Percentiles rank a stretch among this genome's conserved stretches.
Evolutionary conservation across 2,888 invertebrate genomes (phyloP).

Genomic region (Stenoptilia bipunctidactyla): DNA sequence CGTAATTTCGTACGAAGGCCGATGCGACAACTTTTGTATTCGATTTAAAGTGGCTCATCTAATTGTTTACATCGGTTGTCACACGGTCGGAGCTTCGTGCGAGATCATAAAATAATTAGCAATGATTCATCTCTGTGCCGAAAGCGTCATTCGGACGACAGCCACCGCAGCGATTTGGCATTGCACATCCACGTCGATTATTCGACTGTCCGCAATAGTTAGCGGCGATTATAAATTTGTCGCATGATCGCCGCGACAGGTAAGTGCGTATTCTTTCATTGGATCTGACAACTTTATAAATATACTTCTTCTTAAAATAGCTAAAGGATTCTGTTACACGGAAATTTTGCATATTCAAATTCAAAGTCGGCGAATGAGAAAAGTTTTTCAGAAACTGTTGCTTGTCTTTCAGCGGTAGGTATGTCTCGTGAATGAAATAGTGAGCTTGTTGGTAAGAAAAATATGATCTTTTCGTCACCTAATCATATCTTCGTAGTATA

Average conservation of each 20-base stretch:
- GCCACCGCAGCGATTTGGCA: constrained; percentile 49
- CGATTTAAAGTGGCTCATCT: constrained; percentile 19
- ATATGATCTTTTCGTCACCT: too few species aligned
- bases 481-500: background rate
- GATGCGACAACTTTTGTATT: background rate
- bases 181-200: constrained; percentile 61
- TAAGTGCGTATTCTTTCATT: too few species aligned
- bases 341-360: background rate
- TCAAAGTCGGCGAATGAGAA: too few species aligned
- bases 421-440: too few species aligned
- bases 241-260: constrained; percentile 16
- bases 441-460: too few species aligned
- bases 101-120: constrained; percentile 54
- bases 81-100: constrained; percentile 20
- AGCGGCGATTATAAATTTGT: constrained; percentile 45
- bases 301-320: too few species aligned
- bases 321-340: too few species aligned
- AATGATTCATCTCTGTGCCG: constrained; percentile 51
- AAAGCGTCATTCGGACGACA: constrained; percentile 39
- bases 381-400: too few species aligned
- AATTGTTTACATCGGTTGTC: constrained; percentile 35
- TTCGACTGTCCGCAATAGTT: constrained; percentile 58
- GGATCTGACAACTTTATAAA: too few species aligned
- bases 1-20: constrained; percentile 36
- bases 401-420: too few species aligned